Percentiles rank a stretch among this genome's conserved stretches.
Evolutionary conservation across 2,888 invertebrate species (phyloP).

Genomic region (Hirtodrosophila alboralis): DNA sequence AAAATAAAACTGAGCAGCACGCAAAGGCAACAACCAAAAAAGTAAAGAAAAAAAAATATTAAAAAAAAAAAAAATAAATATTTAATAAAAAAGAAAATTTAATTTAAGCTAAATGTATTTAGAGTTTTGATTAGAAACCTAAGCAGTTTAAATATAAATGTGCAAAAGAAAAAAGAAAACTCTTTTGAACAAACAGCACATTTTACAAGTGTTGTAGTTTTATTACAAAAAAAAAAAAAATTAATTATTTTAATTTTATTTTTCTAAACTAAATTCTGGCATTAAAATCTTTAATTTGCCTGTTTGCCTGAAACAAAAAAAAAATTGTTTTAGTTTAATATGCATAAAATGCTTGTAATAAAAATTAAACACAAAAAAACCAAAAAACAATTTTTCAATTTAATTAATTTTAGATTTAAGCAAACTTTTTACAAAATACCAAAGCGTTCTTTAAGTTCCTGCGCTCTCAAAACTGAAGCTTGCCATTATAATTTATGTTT

Average conservation of each 20-base stretch:
- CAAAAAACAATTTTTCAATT: too few species aligned
- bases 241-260: too few species aligned
- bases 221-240: too few species aligned
- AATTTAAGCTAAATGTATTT: conserved; percentile 75
- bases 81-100: conserved; percentile 40
- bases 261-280: background rate
- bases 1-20: conserved; percentile 34
- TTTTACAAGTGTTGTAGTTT: conserved; percentile 38
- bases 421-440: conserved; percentile 40
- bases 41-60: conserved; percentile 13
- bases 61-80: conserved; percentile 6
- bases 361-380: too few species aligned
- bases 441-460: conserved; percentile 69
- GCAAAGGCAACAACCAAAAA: conserved; percentile 25
- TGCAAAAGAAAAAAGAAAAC: conserved; percentile 17
- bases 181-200: conserved; percentile 34
- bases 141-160: conserved; percentile 46
- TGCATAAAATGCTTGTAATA: conserved; percentile 72
- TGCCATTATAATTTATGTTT: conserved; percentile 28
- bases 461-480: conserved; percentile 49
- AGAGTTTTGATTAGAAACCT: conserved; percentile 71
- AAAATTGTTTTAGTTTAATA: conserved; percentile 59
- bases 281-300: conserved; percentile 28
- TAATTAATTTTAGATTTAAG: conserved; percentile 64
- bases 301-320: conserved; percentile 11